A percentile compares a stretch with the other conserved stretches of the same genome.
phyloP scores from a whole-genome alignment of 1,140 invertebrate genomes.

The Dendroctonus valens region DNA sequence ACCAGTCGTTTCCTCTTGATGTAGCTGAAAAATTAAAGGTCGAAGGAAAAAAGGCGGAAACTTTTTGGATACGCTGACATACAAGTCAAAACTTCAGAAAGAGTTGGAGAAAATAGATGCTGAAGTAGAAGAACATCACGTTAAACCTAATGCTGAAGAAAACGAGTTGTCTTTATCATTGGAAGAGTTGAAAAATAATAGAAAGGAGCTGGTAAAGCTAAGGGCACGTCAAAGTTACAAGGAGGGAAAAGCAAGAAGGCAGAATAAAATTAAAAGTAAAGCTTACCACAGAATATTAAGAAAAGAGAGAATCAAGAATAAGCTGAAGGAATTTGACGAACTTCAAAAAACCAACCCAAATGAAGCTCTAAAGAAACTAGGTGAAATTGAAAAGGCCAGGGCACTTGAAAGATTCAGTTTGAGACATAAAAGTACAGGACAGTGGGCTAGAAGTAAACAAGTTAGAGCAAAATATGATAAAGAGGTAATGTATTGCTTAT shows the following conservation, averaged over 20 bases:
- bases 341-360: conserved; percentile 86
- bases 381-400: conserved; percentile 79
- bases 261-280: conserved; percentile 80
- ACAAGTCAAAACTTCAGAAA: conserved; percentile 65
- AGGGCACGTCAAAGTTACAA: conserved; percentile 78
- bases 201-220: conserved; percentile 74
- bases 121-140: conserved; percentile 47
- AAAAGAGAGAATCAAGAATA: conserved; percentile 78
- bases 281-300: conserved; percentile 76
- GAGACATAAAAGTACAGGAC: conserved; percentile 90
- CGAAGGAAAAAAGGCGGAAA: conserved; percentile 53
- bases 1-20: conserved; percentile 78
- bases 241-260: conserved; percentile 69
- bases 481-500: conserved; percentile 59
- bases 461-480: conserved; percentile 90
- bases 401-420: conserved; percentile 87
- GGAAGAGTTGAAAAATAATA: conserved; percentile 74
- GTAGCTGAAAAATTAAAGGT: conserved; percentile 51
- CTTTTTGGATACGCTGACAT: conserved; percentile 58
- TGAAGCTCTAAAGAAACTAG: conserved; percentile 81
- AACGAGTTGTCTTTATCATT: conserved; percentile 65
- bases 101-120: conserved; percentile 60
- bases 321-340: conserved; percentile 88
- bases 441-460: conserved; percentile 88
- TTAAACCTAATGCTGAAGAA: conserved; percentile 48